phyloP scores from a whole-genome alignment of 2,797 vertebrate genomes.

The Myotis myotis region DNA sequence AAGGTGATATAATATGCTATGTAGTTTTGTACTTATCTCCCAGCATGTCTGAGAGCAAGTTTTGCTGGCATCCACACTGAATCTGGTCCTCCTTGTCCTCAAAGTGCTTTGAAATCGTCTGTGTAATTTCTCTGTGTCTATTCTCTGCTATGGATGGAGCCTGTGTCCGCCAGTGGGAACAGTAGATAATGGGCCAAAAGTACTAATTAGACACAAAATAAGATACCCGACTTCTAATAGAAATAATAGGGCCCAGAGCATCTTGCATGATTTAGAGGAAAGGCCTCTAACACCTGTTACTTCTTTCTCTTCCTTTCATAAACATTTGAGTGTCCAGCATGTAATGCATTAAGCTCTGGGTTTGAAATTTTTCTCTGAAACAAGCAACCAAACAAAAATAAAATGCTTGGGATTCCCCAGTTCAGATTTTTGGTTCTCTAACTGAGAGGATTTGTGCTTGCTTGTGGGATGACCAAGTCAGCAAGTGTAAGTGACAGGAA shows the following conservation, averaged over 20 bases:
- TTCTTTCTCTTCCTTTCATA: background rate
- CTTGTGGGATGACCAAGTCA: background rate
- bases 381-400: background rate
- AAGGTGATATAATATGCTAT: background rate
- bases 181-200: background rate
- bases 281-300: background rate
- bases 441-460: background rate
- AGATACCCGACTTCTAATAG: background rate
- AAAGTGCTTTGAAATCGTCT: constrained; percentile 15
- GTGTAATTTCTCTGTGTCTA: background rate
- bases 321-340: background rate
- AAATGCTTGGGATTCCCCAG: background rate
- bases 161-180: background rate
- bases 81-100: background rate
- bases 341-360: background rate
- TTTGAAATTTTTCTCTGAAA: constrained; percentile 38
- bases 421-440: background rate
- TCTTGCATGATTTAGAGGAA: background rate
- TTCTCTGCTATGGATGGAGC: background rate
- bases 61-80: background rate
- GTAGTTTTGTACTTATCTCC: background rate
- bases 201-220: background rate
- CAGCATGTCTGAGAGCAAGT: background rate
- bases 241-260: background rate
- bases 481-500: background rate